Percentiles rank a stretch among this genome's conserved stretches.
phyloP scores from a whole-genome alignment of 35 echinoderm and acorn worm genomes.

The Nesometra sesokonis region DNA sequence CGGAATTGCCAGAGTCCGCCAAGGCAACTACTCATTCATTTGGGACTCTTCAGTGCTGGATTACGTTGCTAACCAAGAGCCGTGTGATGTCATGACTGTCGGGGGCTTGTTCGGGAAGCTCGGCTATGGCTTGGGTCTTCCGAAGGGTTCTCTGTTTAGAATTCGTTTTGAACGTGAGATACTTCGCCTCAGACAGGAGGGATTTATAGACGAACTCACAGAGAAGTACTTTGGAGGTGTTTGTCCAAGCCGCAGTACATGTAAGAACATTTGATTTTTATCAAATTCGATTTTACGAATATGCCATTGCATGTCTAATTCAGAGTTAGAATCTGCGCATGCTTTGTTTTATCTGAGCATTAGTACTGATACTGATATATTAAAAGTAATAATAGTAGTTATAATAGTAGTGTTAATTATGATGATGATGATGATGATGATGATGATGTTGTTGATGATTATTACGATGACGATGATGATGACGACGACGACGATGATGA shows the following conservation, averaged over 20 bases:
- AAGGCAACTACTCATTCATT: conserved; percentile 12
- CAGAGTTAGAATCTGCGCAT: too few relatives aligned
- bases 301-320: too few relatives aligned
- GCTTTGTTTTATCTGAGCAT: too few relatives aligned
- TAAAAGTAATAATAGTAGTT: too few relatives aligned
- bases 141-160: background rate
- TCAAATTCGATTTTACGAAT: too few relatives aligned
- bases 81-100: conserved; percentile 9
- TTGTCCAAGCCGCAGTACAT: background rate
- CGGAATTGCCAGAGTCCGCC: background rate
- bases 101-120: conserved; percentile 8
- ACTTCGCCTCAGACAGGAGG: background rate
- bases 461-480: background rate
- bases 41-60: conserved; percentile 2
- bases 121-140: conserved; percentile 1
- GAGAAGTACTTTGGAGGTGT: conserved; percentile 6
- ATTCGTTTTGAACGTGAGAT: background rate
- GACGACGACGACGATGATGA: background rate
- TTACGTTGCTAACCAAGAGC: conserved; percentile 5
- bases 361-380: too few relatives aligned
- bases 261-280: background rate
- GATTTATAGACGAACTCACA: conserved; percentile 2
- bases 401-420: too few relatives aligned
- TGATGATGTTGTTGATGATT: background rate
- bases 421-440: background rate